phyloP scores from a whole-genome alignment of 2,113 vertebrate genomes.

The Poeciliopsis prolifica region DNA sequence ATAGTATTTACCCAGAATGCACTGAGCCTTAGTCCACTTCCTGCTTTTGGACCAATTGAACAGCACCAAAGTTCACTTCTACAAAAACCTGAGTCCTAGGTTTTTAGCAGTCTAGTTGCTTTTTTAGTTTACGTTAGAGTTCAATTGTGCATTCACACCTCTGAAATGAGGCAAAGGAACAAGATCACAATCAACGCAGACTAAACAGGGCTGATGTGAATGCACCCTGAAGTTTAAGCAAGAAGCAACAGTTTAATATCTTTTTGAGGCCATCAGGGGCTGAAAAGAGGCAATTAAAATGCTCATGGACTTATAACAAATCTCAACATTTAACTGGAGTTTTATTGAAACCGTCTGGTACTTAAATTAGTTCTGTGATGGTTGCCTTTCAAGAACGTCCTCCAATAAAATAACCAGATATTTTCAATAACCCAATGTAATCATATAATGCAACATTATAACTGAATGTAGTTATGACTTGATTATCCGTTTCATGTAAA shows the following conservation, averaged over 20 bases:
- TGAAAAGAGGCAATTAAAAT: neutral
- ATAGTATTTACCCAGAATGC: too few relatives aligned
- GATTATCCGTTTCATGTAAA: neutral
- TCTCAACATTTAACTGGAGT: neutral
- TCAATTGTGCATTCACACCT: too few relatives aligned
- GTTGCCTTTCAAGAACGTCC: neutral
- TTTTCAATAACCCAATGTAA: neutral
- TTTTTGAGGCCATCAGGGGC: neutral
- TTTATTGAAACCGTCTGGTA: neutral
- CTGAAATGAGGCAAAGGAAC: too few relatives aligned
- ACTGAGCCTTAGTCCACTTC: too few relatives aligned
- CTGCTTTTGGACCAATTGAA: too few relatives aligned
- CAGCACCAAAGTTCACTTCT: too few relatives aligned
- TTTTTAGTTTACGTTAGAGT: too few relatives aligned
- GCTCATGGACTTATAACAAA: neutral
- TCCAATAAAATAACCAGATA: neutral
- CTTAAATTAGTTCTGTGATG: neutral
- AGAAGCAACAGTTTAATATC: neutral
- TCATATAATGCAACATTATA: neutral
- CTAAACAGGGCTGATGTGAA: too few relatives aligned
- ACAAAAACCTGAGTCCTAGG: too few relatives aligned
- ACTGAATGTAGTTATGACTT: neutral
- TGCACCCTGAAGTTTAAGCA: neutral
- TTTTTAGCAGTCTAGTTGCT: too few relatives aligned
- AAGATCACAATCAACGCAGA: too few relatives aligned